phyloP scores from a whole-genome alignment of 2,888 invertebrate species.

The Microchrysa polita region DNA sequence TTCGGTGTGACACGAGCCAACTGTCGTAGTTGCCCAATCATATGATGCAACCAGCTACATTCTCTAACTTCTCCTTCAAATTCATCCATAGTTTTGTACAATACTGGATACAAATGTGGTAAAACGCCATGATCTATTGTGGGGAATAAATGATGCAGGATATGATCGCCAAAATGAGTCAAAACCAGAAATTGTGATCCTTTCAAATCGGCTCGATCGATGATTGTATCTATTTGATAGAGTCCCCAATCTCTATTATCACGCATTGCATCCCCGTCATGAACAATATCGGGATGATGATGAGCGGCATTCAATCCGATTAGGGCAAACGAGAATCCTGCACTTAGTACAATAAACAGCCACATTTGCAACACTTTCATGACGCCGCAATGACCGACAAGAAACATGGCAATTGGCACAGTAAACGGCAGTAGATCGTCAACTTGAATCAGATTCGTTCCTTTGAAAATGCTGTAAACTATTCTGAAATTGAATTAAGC shows the following conservation, averaged over 20 bases:
- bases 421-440: conserved; percentile 64
- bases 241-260: conserved; percentile 78
- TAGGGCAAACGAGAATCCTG: conserved; percentile 70
- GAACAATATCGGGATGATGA: conserved; percentile 81
- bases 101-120: conserved; percentile 71
- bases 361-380: conserved; percentile 63
- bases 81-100: conserved; percentile 61
- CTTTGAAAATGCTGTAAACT: conserved; percentile 55
- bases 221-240: conserved; percentile 77
- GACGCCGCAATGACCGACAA: conserved; percentile 57
- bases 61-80: conserved; percentile 61
- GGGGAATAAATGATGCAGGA: conserved; percentile 83
- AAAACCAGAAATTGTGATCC: conserved; percentile 74
- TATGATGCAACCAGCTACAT: conserved; percentile 69
- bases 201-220: conserved; percentile 75
- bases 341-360: conserved; percentile 67
- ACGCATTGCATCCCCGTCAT: conserved; percentile 75
- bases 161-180: conserved; percentile 81
- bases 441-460: conserved; percentile 59
- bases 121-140: conserved; percentile 81
- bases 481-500: conserved; percentile 54
- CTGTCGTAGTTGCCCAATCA: conserved; percentile 75
- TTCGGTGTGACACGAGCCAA: conserved; percentile 66
- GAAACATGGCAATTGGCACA: conserved; percentile 64
- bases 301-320: conserved; percentile 80